phyloP scores from a whole-genome alignment of 2,797 vertebrate genomes.

The Tarsius wallacei region DNA sequence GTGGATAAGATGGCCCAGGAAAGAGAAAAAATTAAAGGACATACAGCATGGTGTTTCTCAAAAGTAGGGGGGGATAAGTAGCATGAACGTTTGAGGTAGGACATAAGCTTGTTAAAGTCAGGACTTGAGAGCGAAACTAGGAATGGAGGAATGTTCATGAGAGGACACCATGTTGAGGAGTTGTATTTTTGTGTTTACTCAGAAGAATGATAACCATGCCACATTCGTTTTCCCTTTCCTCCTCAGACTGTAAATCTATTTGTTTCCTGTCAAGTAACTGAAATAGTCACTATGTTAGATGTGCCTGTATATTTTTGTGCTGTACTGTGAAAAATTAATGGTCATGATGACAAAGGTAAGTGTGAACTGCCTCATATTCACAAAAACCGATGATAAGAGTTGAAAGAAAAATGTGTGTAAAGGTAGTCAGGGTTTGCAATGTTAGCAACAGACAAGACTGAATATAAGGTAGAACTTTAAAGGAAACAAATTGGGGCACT shows the following conservation, averaged over 20 bases:
- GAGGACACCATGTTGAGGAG: not conserved
- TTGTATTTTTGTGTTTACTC: not conserved
- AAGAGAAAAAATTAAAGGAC: not conserved
- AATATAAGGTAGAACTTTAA: not conserved
- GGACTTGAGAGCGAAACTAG: too few species aligned
- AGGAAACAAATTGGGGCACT: not conserved
- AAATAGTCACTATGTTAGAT: not conserved
- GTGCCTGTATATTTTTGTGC: not conserved
- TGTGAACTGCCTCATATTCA: not conserved
- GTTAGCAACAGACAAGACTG: not conserved
- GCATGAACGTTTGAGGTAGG: not conserved
- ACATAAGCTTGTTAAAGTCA: not conserved
- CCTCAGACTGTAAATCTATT: not conserved
- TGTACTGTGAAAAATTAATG: not conserved
- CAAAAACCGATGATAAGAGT: not conserved
- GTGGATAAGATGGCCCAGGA: not conserved
- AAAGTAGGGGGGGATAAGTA: not conserved
- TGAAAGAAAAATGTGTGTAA: not conserved
- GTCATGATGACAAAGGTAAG: not conserved
- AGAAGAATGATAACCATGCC: not conserved
- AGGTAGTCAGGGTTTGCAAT: not conserved
- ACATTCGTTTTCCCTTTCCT: conserved; percentile 5
- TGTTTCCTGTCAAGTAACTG: not conserved
- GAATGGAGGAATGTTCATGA: not conserved
- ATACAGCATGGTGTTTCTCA: not conserved